Percentiles rank a stretch among this genome's conserved stretches.
phyloP scores from a whole-genome alignment of 30 jellyfish, hydroid and myxozoan species.

The Rhopilema esculentum region DNA sequence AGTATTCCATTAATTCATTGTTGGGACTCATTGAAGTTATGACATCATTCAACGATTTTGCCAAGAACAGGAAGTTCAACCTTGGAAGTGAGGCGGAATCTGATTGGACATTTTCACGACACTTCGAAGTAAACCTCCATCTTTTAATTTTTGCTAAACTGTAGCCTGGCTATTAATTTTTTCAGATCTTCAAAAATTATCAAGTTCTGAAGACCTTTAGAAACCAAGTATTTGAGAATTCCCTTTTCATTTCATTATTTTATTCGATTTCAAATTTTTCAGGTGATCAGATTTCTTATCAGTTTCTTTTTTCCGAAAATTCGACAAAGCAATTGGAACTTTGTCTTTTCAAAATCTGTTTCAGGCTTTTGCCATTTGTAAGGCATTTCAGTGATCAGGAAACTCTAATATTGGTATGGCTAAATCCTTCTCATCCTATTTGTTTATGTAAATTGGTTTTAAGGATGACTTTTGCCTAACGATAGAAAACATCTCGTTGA shows the following conservation, averaged over 20 bases:
- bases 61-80: slow-evolving; percentile 4
- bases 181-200: background rate
- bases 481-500: background rate
- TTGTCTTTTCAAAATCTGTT: too few species aligned
- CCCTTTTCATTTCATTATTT: too few species aligned
- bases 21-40: slow-evolving; percentile 53
- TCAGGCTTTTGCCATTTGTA: too few species aligned
- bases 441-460: background rate
- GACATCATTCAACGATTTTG: slow-evolving; percentile 57
- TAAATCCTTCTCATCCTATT: too few species aligned
- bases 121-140: slow-evolving; percentile 65
- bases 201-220: too few species aligned
- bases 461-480: background rate
- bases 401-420: too few species aligned
- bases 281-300: too few species aligned
- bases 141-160: background rate
- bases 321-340: too few species aligned
- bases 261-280: too few species aligned
- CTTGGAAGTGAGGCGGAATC: slow-evolving; percentile 80
- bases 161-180: background rate
- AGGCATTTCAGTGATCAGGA: too few species aligned
- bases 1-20: slow-evolving; percentile 63
- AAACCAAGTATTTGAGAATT: too few species aligned
- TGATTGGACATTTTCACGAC: slow-evolving; percentile 33
- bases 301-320: too few species aligned